Conservation (phyloP, 2,797 vertebrate species). For the Cuculus canorus region DNA sequence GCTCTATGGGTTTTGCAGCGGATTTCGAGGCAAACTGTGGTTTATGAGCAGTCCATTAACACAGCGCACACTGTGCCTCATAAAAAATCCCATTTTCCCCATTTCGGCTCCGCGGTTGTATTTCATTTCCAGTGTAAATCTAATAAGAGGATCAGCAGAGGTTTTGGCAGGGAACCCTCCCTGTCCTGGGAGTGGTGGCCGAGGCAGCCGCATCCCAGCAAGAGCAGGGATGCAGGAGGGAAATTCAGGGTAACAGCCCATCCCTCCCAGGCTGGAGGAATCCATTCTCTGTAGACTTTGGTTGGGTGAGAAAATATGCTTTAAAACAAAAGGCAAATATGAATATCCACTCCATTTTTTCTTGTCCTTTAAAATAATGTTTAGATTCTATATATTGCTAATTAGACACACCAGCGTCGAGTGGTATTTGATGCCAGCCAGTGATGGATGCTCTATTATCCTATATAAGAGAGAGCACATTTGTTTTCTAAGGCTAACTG, state of each 20-base stretch:
- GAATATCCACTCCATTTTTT: neutral
- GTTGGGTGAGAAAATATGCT: neutral
- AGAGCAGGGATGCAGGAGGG: constrained; percentile 8
- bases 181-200: neutral
- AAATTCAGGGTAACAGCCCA: constrained; percentile 31
- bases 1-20: neutral
- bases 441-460: constrained; percentile 47
- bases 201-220: neutral
- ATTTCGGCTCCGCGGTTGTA: neutral
- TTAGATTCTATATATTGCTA: neutral
- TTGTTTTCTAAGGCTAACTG: constrained; percentile 61
- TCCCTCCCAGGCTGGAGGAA: neutral
- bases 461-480: constrained; percentile 9
- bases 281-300: neutral
- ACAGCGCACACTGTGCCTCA: neutral
- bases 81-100: neutral
- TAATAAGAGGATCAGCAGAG: neutral
- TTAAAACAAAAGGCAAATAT: neutral
- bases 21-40: neutral
- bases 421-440: neutral
- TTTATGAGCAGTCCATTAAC: constrained; percentile 25
- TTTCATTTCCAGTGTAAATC: neutral
- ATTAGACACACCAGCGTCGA: neutral
- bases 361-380: neutral
- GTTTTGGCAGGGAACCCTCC: neutral